Conservation (phyloP, 2,888 invertebrate species). For the Electrophaes corylata region DNA sequence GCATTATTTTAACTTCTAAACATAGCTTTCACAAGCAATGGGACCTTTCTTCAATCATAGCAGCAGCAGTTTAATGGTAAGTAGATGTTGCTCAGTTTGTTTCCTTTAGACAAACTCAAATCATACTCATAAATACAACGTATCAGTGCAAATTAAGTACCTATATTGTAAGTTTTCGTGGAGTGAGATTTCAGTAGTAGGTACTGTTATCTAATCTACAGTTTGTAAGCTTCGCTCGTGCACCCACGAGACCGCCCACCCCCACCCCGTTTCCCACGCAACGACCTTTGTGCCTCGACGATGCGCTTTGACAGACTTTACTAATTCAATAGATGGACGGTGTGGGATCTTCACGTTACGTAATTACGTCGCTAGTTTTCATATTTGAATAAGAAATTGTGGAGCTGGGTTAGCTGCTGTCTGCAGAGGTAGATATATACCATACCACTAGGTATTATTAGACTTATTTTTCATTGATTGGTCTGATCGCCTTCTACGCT, state of each 20-base stretch:
- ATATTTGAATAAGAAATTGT: conserved; percentile 34
- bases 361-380: conserved; percentile 52
- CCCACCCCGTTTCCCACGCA: conserved; percentile 76
- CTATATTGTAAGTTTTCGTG: not conserved
- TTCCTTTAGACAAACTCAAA: too few species aligned
- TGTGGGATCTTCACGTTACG: conserved; percentile 64
- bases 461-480: too few species aligned
- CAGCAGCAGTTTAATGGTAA: too few species aligned
- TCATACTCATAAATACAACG: not conserved
- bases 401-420: not conserved
- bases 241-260: conserved; percentile 64
- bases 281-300: conserved; percentile 83
- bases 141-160: not conserved
- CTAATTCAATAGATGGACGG: conserved; percentile 83
- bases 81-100: too few species aligned
- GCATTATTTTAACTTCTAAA: too few species aligned
- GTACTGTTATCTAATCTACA: conserved; percentile 55
- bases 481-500: too few species aligned
- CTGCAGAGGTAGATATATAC: too few species aligned
- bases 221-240: conserved; percentile 71
- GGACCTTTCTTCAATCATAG: too few species aligned
- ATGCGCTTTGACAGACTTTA: conserved; percentile 84
- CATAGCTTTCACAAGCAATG: too few species aligned
- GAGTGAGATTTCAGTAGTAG: conserved; percentile 3
- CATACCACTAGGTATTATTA: too few species aligned